Evolutionary conservation across 2,888 invertebrate genomes (phyloP).

Genomic region (Heterodera filipjevi): DNA sequence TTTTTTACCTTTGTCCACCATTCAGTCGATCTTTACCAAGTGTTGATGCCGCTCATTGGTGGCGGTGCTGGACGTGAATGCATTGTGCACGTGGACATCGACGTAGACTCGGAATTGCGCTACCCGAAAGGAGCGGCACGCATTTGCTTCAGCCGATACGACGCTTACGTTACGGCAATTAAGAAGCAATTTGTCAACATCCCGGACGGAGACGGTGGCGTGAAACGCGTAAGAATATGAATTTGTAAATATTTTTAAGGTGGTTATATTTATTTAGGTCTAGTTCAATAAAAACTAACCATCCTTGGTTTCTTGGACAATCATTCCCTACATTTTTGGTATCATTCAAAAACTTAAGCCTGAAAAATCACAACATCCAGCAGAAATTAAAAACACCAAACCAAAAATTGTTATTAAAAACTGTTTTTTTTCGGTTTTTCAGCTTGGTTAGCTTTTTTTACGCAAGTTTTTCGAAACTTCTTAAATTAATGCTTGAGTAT

Average conservation of each 20-base stretch:
- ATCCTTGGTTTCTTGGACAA: too few species aligned
- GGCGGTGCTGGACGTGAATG: slow-evolving; percentile 73
- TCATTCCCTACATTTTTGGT: too few species aligned
- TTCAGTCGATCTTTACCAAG: not conserved
- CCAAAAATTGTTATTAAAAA: too few species aligned
- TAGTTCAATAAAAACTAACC: too few species aligned
- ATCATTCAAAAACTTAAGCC: too few species aligned
- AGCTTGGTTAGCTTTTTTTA: too few species aligned
- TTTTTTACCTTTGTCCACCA: not conserved
- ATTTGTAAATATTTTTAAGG: not conserved
- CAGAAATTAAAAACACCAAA: too few species aligned
- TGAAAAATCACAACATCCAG: too few species aligned
- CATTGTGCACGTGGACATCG: slow-evolving; percentile 98
- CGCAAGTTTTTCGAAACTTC: too few species aligned
- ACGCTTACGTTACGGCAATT: slow-evolving; percentile 74
- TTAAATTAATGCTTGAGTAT: too few species aligned
- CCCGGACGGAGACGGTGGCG: slow-evolving; percentile 31
- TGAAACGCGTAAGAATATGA: not conserved
- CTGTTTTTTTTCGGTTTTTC: too few species aligned
- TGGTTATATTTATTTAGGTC: too few species aligned
- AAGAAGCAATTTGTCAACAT: slow-evolving; percentile 67
- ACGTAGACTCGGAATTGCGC: slow-evolving; percentile 97
- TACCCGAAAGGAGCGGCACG: slow-evolving; percentile 98
- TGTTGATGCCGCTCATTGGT: slow-evolving; percentile 40
- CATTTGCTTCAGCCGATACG: slow-evolving; percentile 87